Base-by-base conservation (phyloP, 2,888 invertebrate genomes). In the Eulithis testata region DNA sequence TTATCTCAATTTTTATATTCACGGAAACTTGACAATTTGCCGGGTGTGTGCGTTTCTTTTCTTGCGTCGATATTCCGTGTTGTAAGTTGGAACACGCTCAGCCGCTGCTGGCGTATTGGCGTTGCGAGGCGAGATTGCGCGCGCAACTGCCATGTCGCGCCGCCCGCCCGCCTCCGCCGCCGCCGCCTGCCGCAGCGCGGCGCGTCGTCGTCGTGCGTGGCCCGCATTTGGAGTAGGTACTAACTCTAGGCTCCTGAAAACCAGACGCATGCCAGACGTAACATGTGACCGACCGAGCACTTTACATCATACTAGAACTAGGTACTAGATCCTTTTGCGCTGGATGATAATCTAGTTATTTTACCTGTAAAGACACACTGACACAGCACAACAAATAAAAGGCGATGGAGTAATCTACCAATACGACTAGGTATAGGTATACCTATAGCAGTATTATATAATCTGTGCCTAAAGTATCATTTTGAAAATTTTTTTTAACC, bases 61-160 rank as follows among this genome's bases (percentile, higher is more conserved):
- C 72, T 77, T 79, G 83, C 85, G 87, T 89, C 90, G 85, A 89
- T 87, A 87, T 78, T 80, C 75, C 66, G 77, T 76, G 71, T 68
- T 71, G 76, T 72, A 75, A 84, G 71, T 68, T 71, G 76, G 72
- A 75, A 84, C 86, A 87, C 84, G 85, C 79, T 85, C 80, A 79
- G 74, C 78, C 81, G 73, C 80, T 21, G 49, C 37, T 81, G 76
- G 80, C 77, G 83, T 78, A 90, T 88, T 88, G 87, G 89, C 84
- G 77, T 74, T 74, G 61, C 79, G 73, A 76, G 78, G 61, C 79
- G 73, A 76, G 78, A 78, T 73, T 83, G 85, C 86, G 86, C 82
- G 87, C 87, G 85, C 85, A 83, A 69, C 56, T 65, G 66, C 71
- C 50, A 12, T 50, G 56, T 52, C 45, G n/a, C 51, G 51, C 51